A percentile compares a stretch with the other conserved stretches of the same genome.
Evolutionary conservation across 2,888 invertebrate species (phyloP).

Genomic region (Lumbricus terrestris): DNA sequence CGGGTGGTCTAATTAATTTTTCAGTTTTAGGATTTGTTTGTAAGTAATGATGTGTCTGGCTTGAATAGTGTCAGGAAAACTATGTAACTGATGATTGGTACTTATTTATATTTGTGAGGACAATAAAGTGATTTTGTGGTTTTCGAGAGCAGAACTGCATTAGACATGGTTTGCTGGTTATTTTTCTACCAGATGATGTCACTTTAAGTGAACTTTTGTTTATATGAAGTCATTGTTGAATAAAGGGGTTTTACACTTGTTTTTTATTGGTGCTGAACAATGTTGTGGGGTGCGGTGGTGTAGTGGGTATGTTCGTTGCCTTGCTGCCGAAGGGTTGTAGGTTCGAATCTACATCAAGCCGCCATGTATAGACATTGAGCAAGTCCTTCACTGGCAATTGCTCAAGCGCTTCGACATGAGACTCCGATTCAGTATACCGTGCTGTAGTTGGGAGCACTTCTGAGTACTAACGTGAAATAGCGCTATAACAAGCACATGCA

Average conservation of each 20-base stretch:
- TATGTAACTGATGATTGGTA: neutral
- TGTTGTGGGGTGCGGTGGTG: no score
- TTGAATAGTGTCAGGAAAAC: neutral
- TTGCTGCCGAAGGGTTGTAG: no score
- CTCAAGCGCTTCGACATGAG: no score
- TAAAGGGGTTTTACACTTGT: neutral
- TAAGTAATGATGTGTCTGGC: neutral
- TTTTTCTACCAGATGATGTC: neutral
- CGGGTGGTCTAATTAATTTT: neutral
- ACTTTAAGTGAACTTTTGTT: neutral
- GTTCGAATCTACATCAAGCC: no score
- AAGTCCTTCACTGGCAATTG: no score
- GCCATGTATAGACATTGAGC: no score
- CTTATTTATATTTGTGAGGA: neutral
- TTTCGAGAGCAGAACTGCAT: neutral
- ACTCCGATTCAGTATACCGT: no score
- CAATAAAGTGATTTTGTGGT: neutral
- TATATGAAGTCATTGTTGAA: constrained; percentile 3
- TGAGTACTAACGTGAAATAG: no score
- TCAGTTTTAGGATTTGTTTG: neutral
- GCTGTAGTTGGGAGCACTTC: no score
- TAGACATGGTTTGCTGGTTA: neutral
- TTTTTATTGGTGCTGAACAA: neutral
- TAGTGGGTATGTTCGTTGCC: no score
- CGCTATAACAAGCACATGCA: no score